These are phyloP conservation scores for Vireo griseus DNA, from an alignment of 2,797 vertebrate genomes.

Conservation along the genomic window DNA sequence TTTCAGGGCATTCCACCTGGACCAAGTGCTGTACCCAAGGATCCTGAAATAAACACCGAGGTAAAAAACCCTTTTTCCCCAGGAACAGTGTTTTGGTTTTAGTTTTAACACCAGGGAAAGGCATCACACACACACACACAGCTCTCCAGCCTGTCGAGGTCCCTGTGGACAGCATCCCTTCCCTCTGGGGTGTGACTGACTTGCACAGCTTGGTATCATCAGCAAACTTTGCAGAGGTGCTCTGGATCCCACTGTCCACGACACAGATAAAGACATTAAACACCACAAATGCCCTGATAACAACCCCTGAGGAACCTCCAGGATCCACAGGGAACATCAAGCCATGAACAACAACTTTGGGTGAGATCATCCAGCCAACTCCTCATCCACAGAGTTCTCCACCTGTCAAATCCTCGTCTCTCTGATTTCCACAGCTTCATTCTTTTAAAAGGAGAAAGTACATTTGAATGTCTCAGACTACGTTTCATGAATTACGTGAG, in stretches of 20 bases:
- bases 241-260: not conserved
- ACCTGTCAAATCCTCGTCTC: fast-evolving
- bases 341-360: not conserved
- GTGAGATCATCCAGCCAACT: not conserved
- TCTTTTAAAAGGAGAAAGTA: not conserved
- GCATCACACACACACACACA: too few relatives aligned
- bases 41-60: too few relatives aligned
- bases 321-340: not conserved
- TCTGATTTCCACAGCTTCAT: not conserved
- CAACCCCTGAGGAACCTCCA: fast-evolving
- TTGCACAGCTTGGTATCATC: not conserved
- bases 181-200: fast-evolving
- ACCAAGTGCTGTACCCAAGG: too few relatives aligned
- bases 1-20: too few relatives aligned
- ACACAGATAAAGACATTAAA: fast-evolving
- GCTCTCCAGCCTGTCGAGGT: not conserved
- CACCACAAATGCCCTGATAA: fast-evolving
- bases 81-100: too few relatives aligned
- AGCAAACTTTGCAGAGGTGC: not conserved
- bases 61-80: too few relatives aligned
- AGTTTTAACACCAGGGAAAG: too few relatives aligned
- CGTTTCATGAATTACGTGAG: conserved; percentile 19
- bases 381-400: fast-evolving
- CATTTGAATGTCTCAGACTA: not conserved
- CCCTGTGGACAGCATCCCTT: not conserved